A percentile compares a stretch with the other conserved stretches of the same genome.
Conservation (phyloP, 2,797 vertebrate genomes). For the Lepus oiostolus region DNA sequence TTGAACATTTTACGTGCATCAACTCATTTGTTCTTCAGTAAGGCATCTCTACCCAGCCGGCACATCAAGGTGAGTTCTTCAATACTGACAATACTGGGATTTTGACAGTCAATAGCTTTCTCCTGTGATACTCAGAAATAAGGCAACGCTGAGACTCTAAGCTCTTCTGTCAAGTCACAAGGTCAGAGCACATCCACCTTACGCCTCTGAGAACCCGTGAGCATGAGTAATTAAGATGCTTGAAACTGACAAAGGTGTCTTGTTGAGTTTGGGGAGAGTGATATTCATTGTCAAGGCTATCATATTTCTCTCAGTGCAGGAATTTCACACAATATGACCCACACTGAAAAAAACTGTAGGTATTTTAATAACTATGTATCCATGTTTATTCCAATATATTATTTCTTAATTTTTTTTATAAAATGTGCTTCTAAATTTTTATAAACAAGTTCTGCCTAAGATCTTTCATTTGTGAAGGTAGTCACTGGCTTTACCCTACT, state of each 20-base stretch:
- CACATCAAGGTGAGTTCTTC: background rate
- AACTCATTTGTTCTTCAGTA: background rate
- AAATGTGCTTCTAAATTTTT: conserved; percentile 3
- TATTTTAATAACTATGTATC: conserved; percentile 38
- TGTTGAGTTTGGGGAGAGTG: background rate
- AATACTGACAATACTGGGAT: conserved; percentile 38
- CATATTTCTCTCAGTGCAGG: background rate
- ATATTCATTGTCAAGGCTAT: background rate
- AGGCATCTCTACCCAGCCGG: background rate
- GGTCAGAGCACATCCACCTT: background rate
- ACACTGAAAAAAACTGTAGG: background rate
- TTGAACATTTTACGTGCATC: conserved; percentile 35
- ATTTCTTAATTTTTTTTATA: conserved; percentile 27
- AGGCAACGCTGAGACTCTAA: conserved; percentile 30
- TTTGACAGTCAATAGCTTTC: conserved; percentile 38
- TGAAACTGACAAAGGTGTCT: conserved; percentile 21
- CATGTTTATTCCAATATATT: background rate
- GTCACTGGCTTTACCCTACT: background rate
- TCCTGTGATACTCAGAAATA: conserved; percentile 40
- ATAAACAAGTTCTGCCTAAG: background rate
- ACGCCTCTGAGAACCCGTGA: background rate
- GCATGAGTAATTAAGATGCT: conserved; percentile 29
- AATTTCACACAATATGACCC: conserved; percentile 12
- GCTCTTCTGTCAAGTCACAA: conserved; percentile 31
- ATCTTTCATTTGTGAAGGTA: background rate